Evolutionary conservation across 92 coral and sea anemone species (phyloP).

Genomic region (Umimayanthus chanpuru): DNA sequence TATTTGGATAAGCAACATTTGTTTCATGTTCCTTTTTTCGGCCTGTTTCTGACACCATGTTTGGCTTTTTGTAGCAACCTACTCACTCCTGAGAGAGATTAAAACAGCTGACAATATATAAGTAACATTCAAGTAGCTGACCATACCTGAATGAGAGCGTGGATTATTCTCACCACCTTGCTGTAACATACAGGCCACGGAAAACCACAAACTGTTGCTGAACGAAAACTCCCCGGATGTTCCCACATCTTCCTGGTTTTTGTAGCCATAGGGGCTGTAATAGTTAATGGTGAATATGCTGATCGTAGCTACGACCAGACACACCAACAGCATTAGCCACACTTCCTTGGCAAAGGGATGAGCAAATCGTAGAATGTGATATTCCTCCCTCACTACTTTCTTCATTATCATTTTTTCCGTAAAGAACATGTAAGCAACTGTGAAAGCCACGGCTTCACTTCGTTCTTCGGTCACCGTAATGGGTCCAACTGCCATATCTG

Average conservation of each 20-base stretch:
- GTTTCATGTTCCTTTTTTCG: no score
- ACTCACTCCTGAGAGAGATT: background rate
- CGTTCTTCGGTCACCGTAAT: slow-evolving; percentile 67
- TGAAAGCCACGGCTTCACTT: slow-evolving; percentile 60
- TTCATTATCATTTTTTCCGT: slow-evolving; percentile 61
- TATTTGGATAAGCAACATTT: no score
- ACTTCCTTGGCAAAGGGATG: slow-evolving; percentile 63
- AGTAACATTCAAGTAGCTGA: background rate
- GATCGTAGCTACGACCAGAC: slow-evolving; percentile 41
- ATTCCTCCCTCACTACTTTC: slow-evolving; percentile 30
- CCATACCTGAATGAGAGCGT: slow-evolving; percentile 56
- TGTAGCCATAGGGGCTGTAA: slow-evolving; percentile 77
- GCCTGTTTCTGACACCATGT: no score
- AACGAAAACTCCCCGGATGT: slow-evolving; percentile 59
- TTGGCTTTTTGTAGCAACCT: no score
- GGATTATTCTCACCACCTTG: slow-evolving; percentile 80
- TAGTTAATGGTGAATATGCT: slow-evolving; percentile 55
- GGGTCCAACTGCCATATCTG: slow-evolving; percentile 76
- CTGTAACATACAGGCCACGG: slow-evolving; percentile 69
- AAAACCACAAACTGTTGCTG: slow-evolving; percentile 65
- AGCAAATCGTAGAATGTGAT: slow-evolving; percentile 59
- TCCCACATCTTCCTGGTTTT: slow-evolving; percentile 43
- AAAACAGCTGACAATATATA: background rate
- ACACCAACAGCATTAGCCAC: slow-evolving; percentile 57
- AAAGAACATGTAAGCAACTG: slow-evolving; percentile 62